A percentile compares a stretch with the other conserved stretches of the same genome.
phyloP scores from a whole-genome alignment of 2,113 vertebrate species.

The Indicator maculatus region DNA sequence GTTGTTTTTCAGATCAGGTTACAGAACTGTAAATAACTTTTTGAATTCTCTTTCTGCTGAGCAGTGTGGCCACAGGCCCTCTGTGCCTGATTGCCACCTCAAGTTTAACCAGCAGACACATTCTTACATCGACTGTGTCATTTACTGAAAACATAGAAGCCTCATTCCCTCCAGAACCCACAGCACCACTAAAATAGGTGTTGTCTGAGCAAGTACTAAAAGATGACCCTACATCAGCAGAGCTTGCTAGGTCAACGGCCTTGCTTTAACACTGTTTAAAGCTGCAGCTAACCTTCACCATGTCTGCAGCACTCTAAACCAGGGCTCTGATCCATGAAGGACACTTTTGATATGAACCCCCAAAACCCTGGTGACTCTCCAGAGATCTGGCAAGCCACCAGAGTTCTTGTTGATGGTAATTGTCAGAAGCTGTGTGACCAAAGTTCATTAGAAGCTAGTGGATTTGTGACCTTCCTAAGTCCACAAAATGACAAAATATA shows the following conservation, averaged over 20 bases:
- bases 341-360: background rate
- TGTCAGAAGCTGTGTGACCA: background rate
- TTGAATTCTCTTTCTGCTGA: background rate
- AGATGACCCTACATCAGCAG: background rate
- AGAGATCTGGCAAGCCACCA: background rate
- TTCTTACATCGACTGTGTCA: rapidly evolving
- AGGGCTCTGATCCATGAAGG: background rate
- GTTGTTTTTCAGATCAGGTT: background rate
- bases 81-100: background rate
- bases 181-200: background rate
- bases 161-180: background rate
- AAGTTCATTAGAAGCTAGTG: background rate
- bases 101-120: background rate
- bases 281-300: background rate
- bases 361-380: background rate
- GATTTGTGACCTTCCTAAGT: background rate
- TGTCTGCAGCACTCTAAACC: background rate
- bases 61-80: background rate
- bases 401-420: background rate
- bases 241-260: background rate
- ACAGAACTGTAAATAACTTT: background rate
- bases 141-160: background rate
- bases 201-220: background rate
- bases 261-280: background rate
- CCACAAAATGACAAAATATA: background rate